Evolutionary conservation across 2,888 invertebrate species (phyloP).

Genomic region (Agrypnus murinus): DNA sequence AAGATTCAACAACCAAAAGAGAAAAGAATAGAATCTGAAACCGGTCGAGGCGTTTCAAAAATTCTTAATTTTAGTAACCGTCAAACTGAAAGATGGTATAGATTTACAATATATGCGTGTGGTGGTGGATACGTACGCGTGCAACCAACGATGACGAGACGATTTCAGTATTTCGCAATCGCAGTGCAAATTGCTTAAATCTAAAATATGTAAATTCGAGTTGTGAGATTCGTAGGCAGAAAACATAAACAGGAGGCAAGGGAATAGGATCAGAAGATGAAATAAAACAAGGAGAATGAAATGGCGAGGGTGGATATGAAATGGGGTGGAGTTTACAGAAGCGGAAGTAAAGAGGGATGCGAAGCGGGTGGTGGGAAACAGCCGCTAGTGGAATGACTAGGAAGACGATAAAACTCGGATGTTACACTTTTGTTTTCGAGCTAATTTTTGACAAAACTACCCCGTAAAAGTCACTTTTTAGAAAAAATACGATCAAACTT

Average conservation of each 20-base stretch:
- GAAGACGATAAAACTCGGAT: conserved; percentile 57
- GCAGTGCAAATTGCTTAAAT: conserved; percentile 62
- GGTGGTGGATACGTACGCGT: neutral
- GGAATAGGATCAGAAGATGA: conserved; percentile 69
- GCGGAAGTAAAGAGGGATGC: conserved; percentile 76
- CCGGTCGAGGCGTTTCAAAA: conserved; percentile 51
- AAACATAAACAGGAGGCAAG: conserved; percentile 61
- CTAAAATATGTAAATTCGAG: conserved; percentile 70
- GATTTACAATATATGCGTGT: conserved; percentile 9
- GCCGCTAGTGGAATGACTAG: conserved; percentile 52
- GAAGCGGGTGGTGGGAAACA: conserved; percentile 67
- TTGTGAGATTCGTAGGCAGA: conserved; percentile 64
- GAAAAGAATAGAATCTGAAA: conserved; percentile 52
- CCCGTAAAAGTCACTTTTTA: conserved; percentile 48
- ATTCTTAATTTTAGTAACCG: conserved; percentile 48
- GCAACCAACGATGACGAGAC: conserved; percentile 22
- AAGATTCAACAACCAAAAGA: conserved; percentile 28
- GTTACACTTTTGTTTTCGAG: conserved; percentile 62
- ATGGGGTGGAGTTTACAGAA: conserved; percentile 75
- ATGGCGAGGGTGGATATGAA: conserved; percentile 70
- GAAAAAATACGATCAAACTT: conserved; percentile 38
- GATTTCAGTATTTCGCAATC: conserved; percentile 52
- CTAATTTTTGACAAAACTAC: conserved; percentile 60
- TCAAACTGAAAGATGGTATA: too few relatives aligned
- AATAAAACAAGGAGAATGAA: conserved; percentile 72